Evolutionary conservation across 2,797 vertebrate species (phyloP).

Genomic region (Sitta carolinensis): DNA sequence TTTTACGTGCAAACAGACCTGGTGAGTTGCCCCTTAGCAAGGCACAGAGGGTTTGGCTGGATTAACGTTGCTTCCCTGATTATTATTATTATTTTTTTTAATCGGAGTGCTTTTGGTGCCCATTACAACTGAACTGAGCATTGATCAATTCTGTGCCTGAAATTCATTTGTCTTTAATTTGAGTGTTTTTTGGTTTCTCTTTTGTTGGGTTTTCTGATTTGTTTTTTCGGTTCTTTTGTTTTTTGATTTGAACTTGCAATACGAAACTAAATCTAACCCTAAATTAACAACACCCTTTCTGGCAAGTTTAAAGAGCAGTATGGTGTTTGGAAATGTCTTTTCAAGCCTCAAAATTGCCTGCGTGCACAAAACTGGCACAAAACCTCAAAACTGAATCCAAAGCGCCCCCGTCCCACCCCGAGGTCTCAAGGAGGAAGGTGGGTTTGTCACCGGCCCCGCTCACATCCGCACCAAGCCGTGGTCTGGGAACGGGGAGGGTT

Average conservation of each 20-base stretch:
- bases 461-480: constrained; percentile 13
- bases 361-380: constrained; percentile 50
- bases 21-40: constrained; percentile 67
- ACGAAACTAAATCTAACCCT: constrained; percentile 78
- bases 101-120: constrained; percentile 70
- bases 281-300: constrained; percentile 77
- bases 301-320: constrained; percentile 85
- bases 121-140: constrained; percentile 62
- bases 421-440: constrained; percentile 5
- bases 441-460: not conserved
- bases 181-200: constrained; percentile 61
- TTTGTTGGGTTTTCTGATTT: constrained; percentile 59
- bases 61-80: constrained; percentile 58
- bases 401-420: not conserved
- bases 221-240: not conserved
- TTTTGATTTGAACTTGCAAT: constrained; percentile 71
- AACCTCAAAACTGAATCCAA: constrained; percentile 25
- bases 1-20: constrained; percentile 64
- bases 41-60: constrained; percentile 63
- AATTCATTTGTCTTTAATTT: constrained; percentile 70
- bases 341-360: constrained; percentile 62
- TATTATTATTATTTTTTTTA: constrained; percentile 49
- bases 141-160: constrained; percentile 75
- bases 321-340: constrained; percentile 69
- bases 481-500: not conserved